Evolutionary conservation across 2,888 invertebrate genomes (phyloP).

Genomic region (Tridacna crocea): DNA sequence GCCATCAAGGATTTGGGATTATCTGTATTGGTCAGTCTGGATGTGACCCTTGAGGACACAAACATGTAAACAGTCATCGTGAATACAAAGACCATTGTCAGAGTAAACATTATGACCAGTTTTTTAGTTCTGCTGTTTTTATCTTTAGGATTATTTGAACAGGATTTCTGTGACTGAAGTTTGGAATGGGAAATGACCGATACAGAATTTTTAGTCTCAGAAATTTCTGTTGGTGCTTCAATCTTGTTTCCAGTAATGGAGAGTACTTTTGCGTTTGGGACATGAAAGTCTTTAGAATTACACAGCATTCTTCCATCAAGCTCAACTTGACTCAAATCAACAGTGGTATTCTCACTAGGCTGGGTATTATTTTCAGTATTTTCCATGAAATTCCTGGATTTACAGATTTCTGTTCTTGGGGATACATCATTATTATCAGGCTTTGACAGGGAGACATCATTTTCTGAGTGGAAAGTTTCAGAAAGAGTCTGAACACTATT

Average conservation of each 20-base stretch:
- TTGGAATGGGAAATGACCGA: too few relatives aligned
- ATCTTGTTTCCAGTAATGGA: neutral
- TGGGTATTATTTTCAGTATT: neutral
- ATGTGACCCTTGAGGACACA: neutral
- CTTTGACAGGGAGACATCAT: neutral
- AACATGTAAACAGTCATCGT: slow-evolving; percentile 14
- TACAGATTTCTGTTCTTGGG: neutral
- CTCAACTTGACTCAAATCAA: neutral
- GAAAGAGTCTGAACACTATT: neutral
- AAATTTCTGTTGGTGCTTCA: neutral
- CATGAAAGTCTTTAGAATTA: neutral
- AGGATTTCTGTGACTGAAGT: too few relatives aligned
- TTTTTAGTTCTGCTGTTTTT: neutral
- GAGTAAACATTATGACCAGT: slow-evolving; percentile 6
- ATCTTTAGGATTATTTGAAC: neutral
- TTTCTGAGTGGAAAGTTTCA: neutral
- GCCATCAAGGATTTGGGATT: neutral
- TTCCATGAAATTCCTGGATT: too few relatives aligned
- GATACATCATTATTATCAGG: too few relatives aligned
- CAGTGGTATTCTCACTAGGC: neutral
- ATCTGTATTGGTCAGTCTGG: neutral
- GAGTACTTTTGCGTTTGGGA: neutral
- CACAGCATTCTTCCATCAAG: neutral
- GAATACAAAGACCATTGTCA: slow-evolving; percentile 17
- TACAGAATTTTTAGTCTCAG: too few relatives aligned